Base-by-base conservation (phyloP, 1,140 invertebrate species). In the Acromyrmex heyeri region DNA sequence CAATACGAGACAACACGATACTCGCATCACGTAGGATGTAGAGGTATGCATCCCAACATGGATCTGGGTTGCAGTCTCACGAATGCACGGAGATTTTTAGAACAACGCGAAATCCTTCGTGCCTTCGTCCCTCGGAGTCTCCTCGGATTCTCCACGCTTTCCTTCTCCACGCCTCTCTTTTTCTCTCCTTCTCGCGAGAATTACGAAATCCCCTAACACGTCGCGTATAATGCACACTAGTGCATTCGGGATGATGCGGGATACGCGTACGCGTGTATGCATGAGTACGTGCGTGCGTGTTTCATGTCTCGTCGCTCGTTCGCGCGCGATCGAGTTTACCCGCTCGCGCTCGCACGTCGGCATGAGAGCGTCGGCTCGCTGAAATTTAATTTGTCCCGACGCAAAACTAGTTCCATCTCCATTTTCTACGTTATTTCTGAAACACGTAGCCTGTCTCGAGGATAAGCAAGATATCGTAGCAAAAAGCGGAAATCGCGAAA, bases 331-430 rank as follows among this genome's bases (percentile, higher is more conserved):
- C 65, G 78, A 81, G 65, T 81, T 81, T 81, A 48, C 79, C 48
- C 79, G 69, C 79, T 83, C 38, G 67, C 79, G 38, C 38, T 79
- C 76, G 62, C 24, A 38, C 64, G 53, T 55, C 48, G 48, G 70
- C 30, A 78, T n/a, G 62, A 70, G 69, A 55, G 69, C 38, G 79
- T 61, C 67, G 79, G 38, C 38, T 75, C 55, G 38, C 69, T 73
- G 38, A 83, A 83, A 83, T 83, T 83, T 83, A 83, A 83, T 83
- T 83, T 83, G 79, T 83, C 79, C 27, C 79, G 69, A 61, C 67
- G 55, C 55, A 83, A 82, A 83, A 61, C 69, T 73, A 53, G 67
- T 83, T 73, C 55, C 38, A 57, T 83, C 55, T 83, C 79, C 79
- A 83, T 83, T 75, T 75, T 83, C 79, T 73, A 73, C 53, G 53